phyloP scores from a whole-genome alignment of 2,888 invertebrate genomes.

The Hymenopus coronatus region DNA sequence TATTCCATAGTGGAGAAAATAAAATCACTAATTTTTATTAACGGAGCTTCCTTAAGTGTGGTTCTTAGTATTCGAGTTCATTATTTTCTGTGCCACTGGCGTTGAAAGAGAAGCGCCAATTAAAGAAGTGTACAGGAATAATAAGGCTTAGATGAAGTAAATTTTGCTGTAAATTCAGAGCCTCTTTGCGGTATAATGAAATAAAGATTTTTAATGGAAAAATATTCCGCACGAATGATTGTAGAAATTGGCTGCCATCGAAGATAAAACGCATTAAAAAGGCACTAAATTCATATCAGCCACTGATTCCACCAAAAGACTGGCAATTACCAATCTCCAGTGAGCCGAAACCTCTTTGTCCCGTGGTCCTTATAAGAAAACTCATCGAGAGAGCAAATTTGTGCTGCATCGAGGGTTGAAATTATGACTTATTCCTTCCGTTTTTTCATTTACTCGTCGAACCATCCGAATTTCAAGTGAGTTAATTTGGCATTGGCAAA shows the following conservation, averaged over 20 bases:
- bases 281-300: background rate
- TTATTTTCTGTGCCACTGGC: background rate
- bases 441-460: background rate
- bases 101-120: background rate
- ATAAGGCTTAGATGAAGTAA: background rate
- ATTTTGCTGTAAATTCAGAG: background rate
- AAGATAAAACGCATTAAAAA: background rate
- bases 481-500: background rate
- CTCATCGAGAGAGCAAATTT: background rate
- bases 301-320: background rate
- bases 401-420: background rate
- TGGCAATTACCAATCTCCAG: background rate
- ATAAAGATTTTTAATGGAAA: background rate
- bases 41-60: background rate
- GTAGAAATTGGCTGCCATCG: background rate
- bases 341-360: background rate
- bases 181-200: background rate
- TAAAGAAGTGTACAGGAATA: background rate
- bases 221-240: background rate
- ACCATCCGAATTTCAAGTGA: background rate
- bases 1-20: too few relatives aligned
- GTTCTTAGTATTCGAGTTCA: background rate
- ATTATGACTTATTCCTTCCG: background rate
- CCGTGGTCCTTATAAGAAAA: background rate
- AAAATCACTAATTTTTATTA: background rate